Percentiles rank a stretch among this genome's conserved stretches.
These are phyloP conservation scores for Ailuropoda melanoleuca DNA, from an alignment of 2,113 vertebrate genomes.

Conservation along the genomic window DNA sequence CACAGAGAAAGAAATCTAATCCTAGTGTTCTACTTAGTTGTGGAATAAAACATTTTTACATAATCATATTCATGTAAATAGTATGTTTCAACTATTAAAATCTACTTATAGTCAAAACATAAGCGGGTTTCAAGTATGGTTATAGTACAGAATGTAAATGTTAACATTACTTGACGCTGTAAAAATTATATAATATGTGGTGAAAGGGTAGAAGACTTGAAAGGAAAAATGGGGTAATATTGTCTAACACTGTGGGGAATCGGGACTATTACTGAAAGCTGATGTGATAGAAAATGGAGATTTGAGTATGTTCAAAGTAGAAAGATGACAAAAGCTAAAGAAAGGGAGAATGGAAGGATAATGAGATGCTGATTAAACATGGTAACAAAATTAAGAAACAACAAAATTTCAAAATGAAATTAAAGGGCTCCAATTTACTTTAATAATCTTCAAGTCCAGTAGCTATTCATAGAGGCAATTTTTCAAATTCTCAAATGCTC, in stretches of 20 bases:
- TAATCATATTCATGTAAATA: conserved; percentile 1
- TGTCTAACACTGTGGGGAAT: neutral
- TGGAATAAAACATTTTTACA: conserved; percentile 24
- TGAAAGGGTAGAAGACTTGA: neutral
- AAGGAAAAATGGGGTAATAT: neutral
- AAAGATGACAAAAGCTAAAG: neutral
- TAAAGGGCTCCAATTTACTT: conserved; percentile 43
- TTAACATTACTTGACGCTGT: neutral
- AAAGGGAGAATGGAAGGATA: neutral
- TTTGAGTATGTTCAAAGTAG: neutral
- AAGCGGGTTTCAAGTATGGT: neutral
- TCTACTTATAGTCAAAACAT: neutral
- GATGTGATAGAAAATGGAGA: neutral
- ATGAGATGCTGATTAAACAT: neutral
- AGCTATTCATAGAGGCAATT: neutral
- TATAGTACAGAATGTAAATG: neutral
- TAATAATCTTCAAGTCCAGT: conserved; percentile 18
- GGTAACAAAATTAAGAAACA: conserved; percentile 39
- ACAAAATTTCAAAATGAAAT: conserved; percentile 16
- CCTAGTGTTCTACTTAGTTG: neutral
- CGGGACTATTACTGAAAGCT: neutral
- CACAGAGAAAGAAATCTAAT: neutral
- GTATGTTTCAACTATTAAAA: conserved; percentile 3
- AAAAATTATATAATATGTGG: neutral
- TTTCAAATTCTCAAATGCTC: conserved; percentile 23